Conservation (phyloP, 2,113 vertebrate genomes). For the Nerophis lumbriciformis region DNA sequence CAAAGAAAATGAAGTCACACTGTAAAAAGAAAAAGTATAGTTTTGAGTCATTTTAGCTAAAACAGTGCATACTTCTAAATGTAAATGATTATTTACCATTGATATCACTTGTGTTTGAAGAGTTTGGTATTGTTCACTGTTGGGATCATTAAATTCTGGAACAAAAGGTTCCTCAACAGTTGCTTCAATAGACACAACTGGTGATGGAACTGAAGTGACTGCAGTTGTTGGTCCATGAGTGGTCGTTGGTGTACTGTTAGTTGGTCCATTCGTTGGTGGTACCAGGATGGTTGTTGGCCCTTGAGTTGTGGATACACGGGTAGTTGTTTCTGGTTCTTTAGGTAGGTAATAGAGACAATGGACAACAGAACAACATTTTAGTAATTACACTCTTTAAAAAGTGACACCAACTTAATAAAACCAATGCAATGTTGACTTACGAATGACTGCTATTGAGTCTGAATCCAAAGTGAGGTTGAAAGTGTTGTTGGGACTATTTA, state of each 20-base stretch:
- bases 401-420: no score
- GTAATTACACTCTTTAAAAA: no score
- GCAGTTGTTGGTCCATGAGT: background rate
- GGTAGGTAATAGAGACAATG: no score
- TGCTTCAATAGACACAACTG: background rate
- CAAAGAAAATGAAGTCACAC: background rate
- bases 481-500: background rate
- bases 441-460: background rate
- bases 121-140: background rate
- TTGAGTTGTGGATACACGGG: background rate
- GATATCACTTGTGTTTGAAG: background rate
- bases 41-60: no score
- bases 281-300: no score
- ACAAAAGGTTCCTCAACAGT: constrained; percentile 3
- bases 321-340: background rate
- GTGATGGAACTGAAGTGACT: background rate
- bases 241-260: no score
- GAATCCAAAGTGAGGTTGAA: background rate
- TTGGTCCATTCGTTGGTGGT: background rate
- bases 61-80: background rate
- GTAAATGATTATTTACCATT: background rate
- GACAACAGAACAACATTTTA: no score
- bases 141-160: background rate
- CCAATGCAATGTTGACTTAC: background rate
- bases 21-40: background rate